These are phyloP conservation scores for Betta splendens DNA, from an alignment of 2,797 vertebrate species.

Conservation along the genomic window DNA sequence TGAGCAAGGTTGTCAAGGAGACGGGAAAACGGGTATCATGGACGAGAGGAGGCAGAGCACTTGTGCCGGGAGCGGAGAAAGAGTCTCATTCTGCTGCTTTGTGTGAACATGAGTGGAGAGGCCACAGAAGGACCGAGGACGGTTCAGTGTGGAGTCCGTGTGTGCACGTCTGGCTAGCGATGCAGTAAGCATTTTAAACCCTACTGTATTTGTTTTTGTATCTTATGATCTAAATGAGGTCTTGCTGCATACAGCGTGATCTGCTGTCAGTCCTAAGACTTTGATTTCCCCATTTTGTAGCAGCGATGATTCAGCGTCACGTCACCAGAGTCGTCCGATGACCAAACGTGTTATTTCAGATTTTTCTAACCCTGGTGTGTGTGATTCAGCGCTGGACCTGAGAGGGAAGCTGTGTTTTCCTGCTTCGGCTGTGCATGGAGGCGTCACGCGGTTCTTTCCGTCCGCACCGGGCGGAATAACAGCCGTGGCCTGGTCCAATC, in stretches of 20 bases:
- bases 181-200: too few species aligned
- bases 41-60: slow-evolving; percentile 24
- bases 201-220: too few species aligned
- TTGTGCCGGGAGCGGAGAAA: slow-evolving; percentile 13
- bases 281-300: too few species aligned
- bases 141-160: not conserved
- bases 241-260: too few species aligned
- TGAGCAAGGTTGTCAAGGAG: slow-evolving; percentile 59
- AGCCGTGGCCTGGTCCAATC: slow-evolving; percentile 32
- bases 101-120: slow-evolving; percentile 5
- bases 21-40: slow-evolving; percentile 43
- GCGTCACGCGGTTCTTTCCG: too few species aligned
- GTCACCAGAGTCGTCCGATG: not conserved
- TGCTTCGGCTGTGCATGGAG: not conserved
- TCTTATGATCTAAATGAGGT: too few species aligned
- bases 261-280: too few species aligned
- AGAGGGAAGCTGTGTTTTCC: too few species aligned
- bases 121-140: not conserved
- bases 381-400: too few species aligned
- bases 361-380: too few species aligned
- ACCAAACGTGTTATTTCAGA: too few species aligned
- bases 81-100: slow-evolving; percentile 14
- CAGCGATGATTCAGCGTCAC: not conserved
- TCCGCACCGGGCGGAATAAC: slow-evolving; percentile 22
- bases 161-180: too few species aligned